These are phyloP conservation scores for Heliocidaris erythrogramma DNA, from an alignment of 35 echinoderm and acorn worm species.

Conservation along the genomic window DNA sequence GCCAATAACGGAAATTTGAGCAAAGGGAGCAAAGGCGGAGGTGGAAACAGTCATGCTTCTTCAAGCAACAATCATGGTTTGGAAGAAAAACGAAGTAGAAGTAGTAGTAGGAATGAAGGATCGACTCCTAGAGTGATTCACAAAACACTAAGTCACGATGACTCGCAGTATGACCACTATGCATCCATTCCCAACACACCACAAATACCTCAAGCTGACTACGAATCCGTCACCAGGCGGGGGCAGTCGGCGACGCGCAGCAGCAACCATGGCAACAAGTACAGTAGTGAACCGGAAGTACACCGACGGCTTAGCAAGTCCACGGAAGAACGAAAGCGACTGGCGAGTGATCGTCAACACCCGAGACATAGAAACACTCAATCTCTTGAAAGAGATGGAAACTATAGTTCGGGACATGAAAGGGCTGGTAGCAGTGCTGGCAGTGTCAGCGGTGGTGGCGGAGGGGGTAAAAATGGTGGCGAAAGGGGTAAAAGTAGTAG, in stretches of 20 bases:
- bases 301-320: slow-evolving; percentile 36
- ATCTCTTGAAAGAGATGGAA: slow-evolving; percentile 4
- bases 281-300: slow-evolving; percentile 30
- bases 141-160: slow-evolving; percentile 13
- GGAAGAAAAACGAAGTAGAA: slow-evolving; percentile 15
- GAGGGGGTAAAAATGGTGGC: not conserved
- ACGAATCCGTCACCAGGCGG: not conserved
- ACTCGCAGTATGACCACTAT: slow-evolving; percentile 43
- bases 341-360: not conserved
- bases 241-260: slow-evolving; percentile 8
- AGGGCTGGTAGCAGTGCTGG: not conserved
- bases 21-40: not conserved
- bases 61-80: not conserved
- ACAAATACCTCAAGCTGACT: slow-evolving; percentile 41
- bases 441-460: not conserved
- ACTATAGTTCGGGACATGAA: slow-evolving; percentile 18
- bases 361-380: not conserved
- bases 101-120: not conserved
- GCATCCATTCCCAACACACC: slow-evolving; percentile 52
- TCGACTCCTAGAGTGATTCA: not conserved
- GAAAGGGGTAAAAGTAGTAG: not conserved
- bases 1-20: not conserved
- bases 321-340: slow-evolving; percentile 24
- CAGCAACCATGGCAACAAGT: not conserved
- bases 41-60: not conserved